Conservation (phyloP, 2,797 vertebrate genomes). For the Cyprinodon diabolis region DNA sequence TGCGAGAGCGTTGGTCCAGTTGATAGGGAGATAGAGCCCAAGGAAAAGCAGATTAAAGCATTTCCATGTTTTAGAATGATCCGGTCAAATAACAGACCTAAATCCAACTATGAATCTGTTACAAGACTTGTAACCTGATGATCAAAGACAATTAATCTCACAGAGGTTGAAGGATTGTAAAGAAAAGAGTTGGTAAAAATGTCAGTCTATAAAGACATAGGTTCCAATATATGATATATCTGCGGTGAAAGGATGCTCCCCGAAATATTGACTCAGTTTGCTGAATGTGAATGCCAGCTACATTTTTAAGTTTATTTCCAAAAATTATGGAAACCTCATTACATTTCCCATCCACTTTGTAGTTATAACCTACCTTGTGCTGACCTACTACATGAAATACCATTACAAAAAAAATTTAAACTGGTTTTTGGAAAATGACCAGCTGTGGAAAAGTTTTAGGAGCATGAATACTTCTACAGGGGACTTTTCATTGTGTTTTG, state of each 20-base stretch:
- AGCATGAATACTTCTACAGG: neutral
- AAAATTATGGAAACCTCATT: neutral
- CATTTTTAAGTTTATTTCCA: neutral
- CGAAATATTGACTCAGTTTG: neutral
- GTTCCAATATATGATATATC: neutral
- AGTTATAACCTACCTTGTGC: neutral
- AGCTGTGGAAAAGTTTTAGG: neutral
- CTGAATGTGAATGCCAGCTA: neutral
- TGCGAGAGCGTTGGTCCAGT: neutral
- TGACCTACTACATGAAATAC: neutral
- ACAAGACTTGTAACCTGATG: neutral
- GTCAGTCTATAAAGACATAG: neutral
- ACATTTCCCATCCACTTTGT: neutral
- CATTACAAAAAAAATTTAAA: neutral
- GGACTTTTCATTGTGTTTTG: neutral
- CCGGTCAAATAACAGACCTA: neutral
- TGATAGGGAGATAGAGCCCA: neutral
- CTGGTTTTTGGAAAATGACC: neutral
- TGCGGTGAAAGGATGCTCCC: neutral
- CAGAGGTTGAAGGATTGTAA: neutral
- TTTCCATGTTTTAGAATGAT: neutral
- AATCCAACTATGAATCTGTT: neutral
- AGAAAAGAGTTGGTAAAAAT: neutral
- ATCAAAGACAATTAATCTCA: neutral
- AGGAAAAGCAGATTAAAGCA: neutral